Percentiles rank a stretch among this genome's conserved stretches.
These are phyloP conservation scores for Procavia capensis DNA, from an alignment of 2,113 vertebrate genomes.

Conservation along the genomic window DNA sequence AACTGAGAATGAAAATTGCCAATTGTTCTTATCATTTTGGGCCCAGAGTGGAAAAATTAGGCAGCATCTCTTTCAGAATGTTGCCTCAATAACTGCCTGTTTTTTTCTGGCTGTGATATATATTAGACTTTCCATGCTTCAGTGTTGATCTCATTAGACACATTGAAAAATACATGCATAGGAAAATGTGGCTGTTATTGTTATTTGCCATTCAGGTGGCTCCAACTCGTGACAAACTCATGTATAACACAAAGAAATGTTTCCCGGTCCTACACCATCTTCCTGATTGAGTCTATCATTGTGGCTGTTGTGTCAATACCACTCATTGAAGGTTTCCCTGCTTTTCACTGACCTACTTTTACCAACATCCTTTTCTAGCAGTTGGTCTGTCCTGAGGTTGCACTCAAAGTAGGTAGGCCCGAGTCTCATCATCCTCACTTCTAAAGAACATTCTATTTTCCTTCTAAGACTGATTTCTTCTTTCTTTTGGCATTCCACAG, in stretches of 20 bases:
- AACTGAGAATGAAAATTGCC: not conserved
- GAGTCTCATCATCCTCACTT: not conserved
- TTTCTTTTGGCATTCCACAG: not conserved
- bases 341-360: not conserved
- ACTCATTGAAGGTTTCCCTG: not conserved
- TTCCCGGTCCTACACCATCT: not conserved
- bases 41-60: not conserved
- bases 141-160: not conserved
- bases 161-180: not conserved
- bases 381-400: not conserved
- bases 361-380: not conserved
- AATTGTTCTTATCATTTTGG: not conserved
- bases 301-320: not conserved
- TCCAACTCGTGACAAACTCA: not conserved
- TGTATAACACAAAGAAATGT: not conserved
- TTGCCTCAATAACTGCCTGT: not conserved
- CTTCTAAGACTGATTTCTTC: not conserved
- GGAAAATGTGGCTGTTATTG: not conserved
- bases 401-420: too few species aligned
- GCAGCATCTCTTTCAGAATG: not conserved
- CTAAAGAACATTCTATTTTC: not conserved
- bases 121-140: fast-evolving
- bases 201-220: not conserved
- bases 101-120: not conserved
- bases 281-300: not conserved